Conservation (phyloP, 2,797 vertebrate species). For the Glossophaga mutica region DNA sequence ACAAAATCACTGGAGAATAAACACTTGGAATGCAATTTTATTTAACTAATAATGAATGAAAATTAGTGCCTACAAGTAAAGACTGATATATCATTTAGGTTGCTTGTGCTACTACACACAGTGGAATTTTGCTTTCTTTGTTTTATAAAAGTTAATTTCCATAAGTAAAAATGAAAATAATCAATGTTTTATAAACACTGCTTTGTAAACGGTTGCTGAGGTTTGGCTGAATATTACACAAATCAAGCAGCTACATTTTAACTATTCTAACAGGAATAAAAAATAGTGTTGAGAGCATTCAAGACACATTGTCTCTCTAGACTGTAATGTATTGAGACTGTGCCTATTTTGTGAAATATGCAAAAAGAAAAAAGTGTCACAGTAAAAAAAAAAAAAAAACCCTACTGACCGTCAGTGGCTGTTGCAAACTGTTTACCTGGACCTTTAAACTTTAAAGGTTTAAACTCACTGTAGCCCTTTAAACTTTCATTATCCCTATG, state of each 20-base stretch:
- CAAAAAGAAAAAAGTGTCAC: background rate
- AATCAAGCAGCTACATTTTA: background rate
- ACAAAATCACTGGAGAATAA: constrained; percentile 30
- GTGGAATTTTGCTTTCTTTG: constrained; percentile 47
- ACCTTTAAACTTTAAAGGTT: no score
- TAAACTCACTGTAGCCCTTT: background rate
- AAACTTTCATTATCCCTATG: background rate
- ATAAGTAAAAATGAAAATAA: background rate
- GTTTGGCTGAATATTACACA: background rate
- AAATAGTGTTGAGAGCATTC: background rate
- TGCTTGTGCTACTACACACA: background rate
- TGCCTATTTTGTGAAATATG: background rate
- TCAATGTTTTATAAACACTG: background rate
- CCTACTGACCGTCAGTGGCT: background rate
- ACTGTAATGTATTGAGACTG: background rate
- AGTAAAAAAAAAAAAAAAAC: background rate
- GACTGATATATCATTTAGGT: constrained; percentile 11
- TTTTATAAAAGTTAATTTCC: constrained; percentile 52
- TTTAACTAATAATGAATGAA: constrained; percentile 44
- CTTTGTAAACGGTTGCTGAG: constrained; percentile 7
- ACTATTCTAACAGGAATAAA: background rate
- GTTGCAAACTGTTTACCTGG: background rate
- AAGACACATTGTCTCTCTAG: background rate
- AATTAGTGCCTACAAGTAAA: constrained; percentile 39
- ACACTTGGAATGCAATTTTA: constrained; percentile 24